Evolutionary conservation across 53 echinoderm and acorn worm species (phyloP).

Genomic region (Hippasteria phrygiana): DNA sequence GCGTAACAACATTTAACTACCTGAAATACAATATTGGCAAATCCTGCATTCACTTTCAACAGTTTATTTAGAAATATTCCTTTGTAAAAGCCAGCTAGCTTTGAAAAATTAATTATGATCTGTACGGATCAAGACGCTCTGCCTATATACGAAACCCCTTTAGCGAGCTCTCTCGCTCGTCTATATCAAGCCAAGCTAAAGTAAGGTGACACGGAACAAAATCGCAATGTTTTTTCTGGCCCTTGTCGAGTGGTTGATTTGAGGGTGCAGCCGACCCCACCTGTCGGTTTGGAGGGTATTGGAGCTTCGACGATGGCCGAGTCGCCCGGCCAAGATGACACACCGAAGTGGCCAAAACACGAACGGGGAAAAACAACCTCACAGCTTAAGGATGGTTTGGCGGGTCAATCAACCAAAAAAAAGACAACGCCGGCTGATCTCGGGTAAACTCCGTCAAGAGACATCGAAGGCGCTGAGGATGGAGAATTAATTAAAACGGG

Average conservation of each 20-base stretch:
- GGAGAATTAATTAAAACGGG: not conserved
- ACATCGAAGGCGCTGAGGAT: not conserved
- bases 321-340: not conserved
- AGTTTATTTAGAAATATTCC: too few species aligned
- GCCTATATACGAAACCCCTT: too few species aligned
- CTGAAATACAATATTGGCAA: too few species aligned
- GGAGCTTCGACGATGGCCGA: not conserved
- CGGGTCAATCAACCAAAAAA: not conserved
- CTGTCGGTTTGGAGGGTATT: constrained; percentile 7
- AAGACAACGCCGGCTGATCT: constrained; percentile 11
- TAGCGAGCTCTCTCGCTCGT: not conserved
- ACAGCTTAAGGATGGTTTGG: not conserved
- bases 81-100: too few species aligned
- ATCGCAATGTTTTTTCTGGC: not conserved
- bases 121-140: too few species aligned
- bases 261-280: constrained; percentile 14
- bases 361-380: not conserved
- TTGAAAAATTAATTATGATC: too few species aligned
- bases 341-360: constrained; percentile 15
- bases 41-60: too few species aligned
- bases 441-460: not conserved
- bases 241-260: not conserved
- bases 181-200: not conserved
- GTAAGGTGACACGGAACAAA: not conserved
- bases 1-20: too few species aligned